Conservation (phyloP, 2,113 vertebrate genomes). For the Aspidoscelis tigris region DNA sequence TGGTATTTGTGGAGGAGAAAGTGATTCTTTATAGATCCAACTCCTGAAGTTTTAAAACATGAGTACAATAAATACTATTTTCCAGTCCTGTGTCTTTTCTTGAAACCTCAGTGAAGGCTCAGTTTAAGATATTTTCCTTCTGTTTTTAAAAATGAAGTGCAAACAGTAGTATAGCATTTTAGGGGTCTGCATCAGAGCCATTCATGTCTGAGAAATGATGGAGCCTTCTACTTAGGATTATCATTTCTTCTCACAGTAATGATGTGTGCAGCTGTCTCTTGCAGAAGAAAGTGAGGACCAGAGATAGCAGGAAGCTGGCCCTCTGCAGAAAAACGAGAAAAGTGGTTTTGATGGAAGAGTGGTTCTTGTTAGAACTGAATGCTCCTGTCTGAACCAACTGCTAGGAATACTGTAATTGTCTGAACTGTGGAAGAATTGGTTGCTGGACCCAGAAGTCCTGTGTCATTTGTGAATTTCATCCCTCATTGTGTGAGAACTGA, state of each 20-base stretch:
- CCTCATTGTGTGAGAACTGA: too few relatives aligned
- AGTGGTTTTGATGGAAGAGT: too few relatives aligned
- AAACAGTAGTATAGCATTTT: not conserved
- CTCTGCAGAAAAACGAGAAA: too few relatives aligned
- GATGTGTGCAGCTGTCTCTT: not conserved
- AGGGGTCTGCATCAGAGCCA: not conserved
- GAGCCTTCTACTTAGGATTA: not conserved
- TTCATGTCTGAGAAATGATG: not conserved
- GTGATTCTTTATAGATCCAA: conserved; percentile 8
- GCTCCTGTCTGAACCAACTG: too few relatives aligned
- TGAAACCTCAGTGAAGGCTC: not conserved
- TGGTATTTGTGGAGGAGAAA: conserved; percentile 8
- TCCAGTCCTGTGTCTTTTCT: conserved; percentile 40
- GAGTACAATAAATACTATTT: conserved; percentile 70
- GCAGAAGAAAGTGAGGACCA: not conserved
- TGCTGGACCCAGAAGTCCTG: too few relatives aligned
- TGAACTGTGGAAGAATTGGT: too few relatives aligned
- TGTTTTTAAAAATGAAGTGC: not conserved
- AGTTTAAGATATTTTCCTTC: not conserved
- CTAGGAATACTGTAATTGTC: too few relatives aligned
- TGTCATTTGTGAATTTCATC: too few relatives aligned
- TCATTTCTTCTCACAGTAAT: not conserved
- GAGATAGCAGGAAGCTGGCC: not conserved
- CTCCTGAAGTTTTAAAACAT: conserved; percentile 48
- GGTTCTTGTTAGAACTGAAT: too few relatives aligned